These are phyloP conservation scores for Tachycineta bicolor DNA, from an alignment of 2,113 vertebrate genomes.

Conservation along the genomic window DNA sequence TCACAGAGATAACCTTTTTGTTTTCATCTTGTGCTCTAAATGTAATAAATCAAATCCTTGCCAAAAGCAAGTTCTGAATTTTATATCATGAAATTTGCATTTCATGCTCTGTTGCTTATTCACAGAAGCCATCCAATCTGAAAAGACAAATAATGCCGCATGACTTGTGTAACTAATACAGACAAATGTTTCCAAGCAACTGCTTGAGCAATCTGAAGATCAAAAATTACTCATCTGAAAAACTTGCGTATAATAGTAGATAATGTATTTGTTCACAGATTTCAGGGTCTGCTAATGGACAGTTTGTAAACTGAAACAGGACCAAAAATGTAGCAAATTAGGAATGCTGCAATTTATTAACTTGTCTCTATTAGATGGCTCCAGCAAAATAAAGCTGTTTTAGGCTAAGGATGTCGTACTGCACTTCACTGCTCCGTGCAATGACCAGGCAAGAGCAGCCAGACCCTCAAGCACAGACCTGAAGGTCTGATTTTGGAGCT, in stretches of 20 bases:
- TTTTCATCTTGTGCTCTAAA: slow-evolving; percentile 64
- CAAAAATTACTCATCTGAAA: slow-evolving; percentile 68
- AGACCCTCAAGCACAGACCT: not conserved
- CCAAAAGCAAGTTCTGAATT: slow-evolving; percentile 61
- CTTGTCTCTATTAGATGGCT: not conserved
- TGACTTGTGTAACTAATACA: slow-evolving; percentile 58
- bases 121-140: slow-evolving; percentile 41
- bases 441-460: not conserved
- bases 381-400: not conserved
- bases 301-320: slow-evolving; percentile 25
- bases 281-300: slow-evolving; percentile 50
- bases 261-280: slow-evolving; percentile 57
- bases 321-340: slow-evolving; percentile 19
- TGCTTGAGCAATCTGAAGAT: slow-evolving; percentile 51
- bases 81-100: slow-evolving; percentile 63
- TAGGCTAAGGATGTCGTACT: not conserved
- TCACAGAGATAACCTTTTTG: slow-evolving; percentile 55
- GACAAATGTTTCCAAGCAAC: slow-evolving; percentile 68
- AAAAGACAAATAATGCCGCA: slow-evolving; percentile 24
- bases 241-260: slow-evolving; percentile 28
- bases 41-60: slow-evolving; percentile 64
- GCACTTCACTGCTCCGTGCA: not conserved
- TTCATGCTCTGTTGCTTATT: slow-evolving; percentile 53
- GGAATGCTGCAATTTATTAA: slow-evolving; percentile 20
- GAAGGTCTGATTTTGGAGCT: not conserved